A percentile compares a stretch with the other conserved stretches of the same genome.
Conservation (phyloP, 2,113 vertebrate genomes). For the Tonatia bakeri region DNA sequence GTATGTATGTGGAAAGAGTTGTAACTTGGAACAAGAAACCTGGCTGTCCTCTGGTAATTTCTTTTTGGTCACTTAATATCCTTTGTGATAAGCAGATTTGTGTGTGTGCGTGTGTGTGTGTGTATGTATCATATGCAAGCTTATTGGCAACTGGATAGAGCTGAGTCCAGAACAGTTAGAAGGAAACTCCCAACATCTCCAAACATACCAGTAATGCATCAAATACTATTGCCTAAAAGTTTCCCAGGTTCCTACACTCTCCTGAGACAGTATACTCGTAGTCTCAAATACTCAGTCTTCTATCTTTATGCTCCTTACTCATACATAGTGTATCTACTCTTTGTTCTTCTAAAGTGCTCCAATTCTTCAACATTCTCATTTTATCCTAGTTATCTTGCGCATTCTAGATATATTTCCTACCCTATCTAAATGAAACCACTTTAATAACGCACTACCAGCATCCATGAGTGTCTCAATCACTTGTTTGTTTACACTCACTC, state of each 20-base stretch:
- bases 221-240: background rate
- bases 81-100: background rate
- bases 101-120: background rate
- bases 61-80: background rate
- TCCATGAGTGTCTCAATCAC: background rate
- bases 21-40: background rate
- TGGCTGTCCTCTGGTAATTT: background rate
- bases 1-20: background rate
- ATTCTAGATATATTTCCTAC: slow-evolving; percentile 36
- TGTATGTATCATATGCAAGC: background rate
- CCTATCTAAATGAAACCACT: background rate
- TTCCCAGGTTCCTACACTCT: background rate
- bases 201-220: background rate
- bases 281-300: background rate
- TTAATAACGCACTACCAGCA: background rate
- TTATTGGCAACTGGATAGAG: background rate
- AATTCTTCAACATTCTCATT: background rate
- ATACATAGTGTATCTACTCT: background rate
- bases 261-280: background rate
- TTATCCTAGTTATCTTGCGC: background rate
- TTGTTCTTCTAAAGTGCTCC: background rate
- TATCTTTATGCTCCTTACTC: background rate
- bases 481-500: background rate
- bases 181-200: background rate
- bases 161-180: background rate